These are phyloP conservation scores for Cosmorhoe ocellata DNA, from an alignment of 2,888 invertebrate species.

Conservation along the genomic window DNA sequence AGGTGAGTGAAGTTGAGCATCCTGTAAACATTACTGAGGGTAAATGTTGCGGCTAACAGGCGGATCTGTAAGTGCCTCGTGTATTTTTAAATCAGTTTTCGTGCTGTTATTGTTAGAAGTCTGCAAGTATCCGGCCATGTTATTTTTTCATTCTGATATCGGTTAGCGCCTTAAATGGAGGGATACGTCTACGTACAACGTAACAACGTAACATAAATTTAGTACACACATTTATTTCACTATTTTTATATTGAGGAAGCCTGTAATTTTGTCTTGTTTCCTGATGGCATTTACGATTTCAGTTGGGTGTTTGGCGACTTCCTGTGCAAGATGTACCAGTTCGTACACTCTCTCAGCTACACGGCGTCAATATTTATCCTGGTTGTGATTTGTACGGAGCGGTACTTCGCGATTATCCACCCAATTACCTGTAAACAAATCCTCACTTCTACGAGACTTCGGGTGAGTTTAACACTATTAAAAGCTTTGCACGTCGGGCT, in stretches of 20 bases:
- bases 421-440: conserved; percentile 93
- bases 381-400: conserved; percentile 93
- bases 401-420: conserved; percentile 93
- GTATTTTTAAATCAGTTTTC: no score
- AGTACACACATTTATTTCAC: no score
- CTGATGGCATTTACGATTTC: conserved; percentile 49
- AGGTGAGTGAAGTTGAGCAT: conserved; percentile 75
- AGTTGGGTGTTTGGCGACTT: conserved; percentile 93
- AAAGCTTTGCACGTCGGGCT: no score
- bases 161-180: no score
- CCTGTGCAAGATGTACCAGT: conserved; percentile 95
- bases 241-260: no score
- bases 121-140: no score
- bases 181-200: no score
- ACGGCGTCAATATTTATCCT: conserved; percentile 95
- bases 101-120: no score
- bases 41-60: conserved; percentile 15
- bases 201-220: no score
- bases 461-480: conserved; percentile 81
- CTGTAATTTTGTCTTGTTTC: no score
- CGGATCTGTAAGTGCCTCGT: neutral
- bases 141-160: no score
- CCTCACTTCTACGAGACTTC: conserved; percentile 87
- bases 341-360: conserved; percentile 93
- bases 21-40: conserved; percentile 4